Conservation (phyloP, 2,888 invertebrate species). For the Allolobophora icterica region DNA sequence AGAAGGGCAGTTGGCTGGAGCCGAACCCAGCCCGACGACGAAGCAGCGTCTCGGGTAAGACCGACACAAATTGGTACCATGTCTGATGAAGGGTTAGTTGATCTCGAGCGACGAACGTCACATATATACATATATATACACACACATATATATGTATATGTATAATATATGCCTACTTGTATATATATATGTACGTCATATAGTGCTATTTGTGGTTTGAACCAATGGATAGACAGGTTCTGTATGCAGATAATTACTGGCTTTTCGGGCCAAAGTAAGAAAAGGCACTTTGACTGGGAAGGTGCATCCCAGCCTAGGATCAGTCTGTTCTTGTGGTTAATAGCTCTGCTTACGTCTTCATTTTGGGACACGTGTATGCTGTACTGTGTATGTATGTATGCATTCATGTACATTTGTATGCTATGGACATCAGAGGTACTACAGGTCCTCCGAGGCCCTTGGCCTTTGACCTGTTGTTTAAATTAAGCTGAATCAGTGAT, state of each 20-base stretch:
- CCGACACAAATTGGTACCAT: no score
- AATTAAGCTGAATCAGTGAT: not conserved
- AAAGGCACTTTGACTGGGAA: not conserved
- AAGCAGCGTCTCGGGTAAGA: no score
- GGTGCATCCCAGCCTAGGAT: not conserved
- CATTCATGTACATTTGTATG: not conserved
- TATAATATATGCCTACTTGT: not conserved
- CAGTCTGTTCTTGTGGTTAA: not conserved
- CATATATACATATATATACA: no score
- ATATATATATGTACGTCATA: not conserved
- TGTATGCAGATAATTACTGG: not conserved
- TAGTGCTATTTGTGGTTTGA: not conserved
- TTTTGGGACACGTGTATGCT: not conserved
- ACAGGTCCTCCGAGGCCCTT: no score
- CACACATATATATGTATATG: not conserved
- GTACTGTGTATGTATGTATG: not conserved
- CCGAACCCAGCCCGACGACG: no score
- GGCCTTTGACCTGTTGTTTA: no score
- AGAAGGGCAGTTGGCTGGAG: no score
- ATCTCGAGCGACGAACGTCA: no score
- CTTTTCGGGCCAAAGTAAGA: not conserved
- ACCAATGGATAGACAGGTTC: no score
- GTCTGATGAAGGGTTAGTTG: no score
- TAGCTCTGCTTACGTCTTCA: not conserved
- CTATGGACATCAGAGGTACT: not conserved